Evolutionary conservation across 2,797 vertebrate species (phyloP).

Genomic region (Ispidina lecontei): DNA sequence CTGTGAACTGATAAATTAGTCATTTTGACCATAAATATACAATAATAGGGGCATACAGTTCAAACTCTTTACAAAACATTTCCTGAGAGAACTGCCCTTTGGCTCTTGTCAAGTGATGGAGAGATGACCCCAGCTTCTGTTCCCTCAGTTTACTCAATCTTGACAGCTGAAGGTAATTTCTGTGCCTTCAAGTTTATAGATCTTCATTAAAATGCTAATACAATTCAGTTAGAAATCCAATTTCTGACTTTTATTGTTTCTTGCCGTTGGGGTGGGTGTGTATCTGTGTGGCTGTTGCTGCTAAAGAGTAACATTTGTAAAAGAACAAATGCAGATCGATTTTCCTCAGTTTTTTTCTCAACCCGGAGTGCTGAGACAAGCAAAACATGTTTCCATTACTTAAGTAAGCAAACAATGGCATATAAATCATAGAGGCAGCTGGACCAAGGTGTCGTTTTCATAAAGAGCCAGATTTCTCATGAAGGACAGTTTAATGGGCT

Average conservation of each 20-base stretch:
- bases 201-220: conserved; percentile 63
- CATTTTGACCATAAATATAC: conserved; percentile 15
- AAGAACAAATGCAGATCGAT: conserved; percentile 8
- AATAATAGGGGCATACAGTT: conserved; percentile 39
- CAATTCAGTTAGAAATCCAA: conserved; percentile 18
- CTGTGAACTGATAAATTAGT: conserved; percentile 50
- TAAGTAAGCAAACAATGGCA: conserved; percentile 69
- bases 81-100: conserved; percentile 40
- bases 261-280: neutral
- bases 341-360: conserved; percentile 17
- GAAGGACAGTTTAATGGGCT: conserved; percentile 79
- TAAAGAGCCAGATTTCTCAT: conserved; percentile 73
- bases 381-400: conserved; percentile 75
- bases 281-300: neutral
- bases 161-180: conserved; percentile 54
- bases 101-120: conserved; percentile 10
- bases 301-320: conserved; percentile 19
- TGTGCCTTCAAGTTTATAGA: conserved; percentile 34
- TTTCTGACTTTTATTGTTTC: conserved; percentile 41
- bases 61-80: conserved; percentile 19
- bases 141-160: neutral
- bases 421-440: conserved; percentile 72
- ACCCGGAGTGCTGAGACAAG: conserved; percentile 64
- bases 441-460: conserved; percentile 74
- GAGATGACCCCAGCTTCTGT: conserved; percentile 44